Evolutionary conservation across 1,140 invertebrate species (phyloP).

Genomic region (Fopius arisanus): DNA sequence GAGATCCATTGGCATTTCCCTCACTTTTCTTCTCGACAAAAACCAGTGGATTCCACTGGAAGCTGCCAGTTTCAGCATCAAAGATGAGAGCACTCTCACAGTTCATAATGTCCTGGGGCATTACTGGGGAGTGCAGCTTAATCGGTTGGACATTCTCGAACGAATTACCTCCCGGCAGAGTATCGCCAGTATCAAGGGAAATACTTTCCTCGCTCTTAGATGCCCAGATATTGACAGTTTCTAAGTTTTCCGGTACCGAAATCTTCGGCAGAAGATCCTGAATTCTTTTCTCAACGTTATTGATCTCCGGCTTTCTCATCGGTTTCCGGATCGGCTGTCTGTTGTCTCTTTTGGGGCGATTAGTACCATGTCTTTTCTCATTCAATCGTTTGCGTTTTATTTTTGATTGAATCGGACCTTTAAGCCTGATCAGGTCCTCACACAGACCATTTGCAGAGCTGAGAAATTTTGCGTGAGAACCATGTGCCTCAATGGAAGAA

Average conservation of each 20-base stretch:
- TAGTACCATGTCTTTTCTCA: neutral
- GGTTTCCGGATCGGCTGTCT: neutral
- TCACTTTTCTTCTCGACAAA: conserved; percentile 27
- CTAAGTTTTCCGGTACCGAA: neutral
- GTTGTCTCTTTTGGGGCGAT: neutral
- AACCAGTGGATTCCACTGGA: neutral
- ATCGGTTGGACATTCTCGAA: neutral
- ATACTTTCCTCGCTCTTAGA: neutral
- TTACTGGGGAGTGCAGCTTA: neutral
- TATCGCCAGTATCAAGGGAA: neutral
- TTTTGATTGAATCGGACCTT: neutral
- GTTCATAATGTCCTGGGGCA: neutral
- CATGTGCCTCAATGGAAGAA: neutral
- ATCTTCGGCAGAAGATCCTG: neutral
- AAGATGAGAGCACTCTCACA: conserved; percentile 1
- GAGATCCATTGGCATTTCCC: conserved; percentile 34
- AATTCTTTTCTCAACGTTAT: neutral
- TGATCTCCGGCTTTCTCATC: neutral
- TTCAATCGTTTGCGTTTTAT: neutral
- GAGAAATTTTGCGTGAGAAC: neutral
- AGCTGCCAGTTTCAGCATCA: neutral
- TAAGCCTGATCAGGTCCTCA: neutral
- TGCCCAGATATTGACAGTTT: neutral
- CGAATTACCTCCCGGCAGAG: neutral
- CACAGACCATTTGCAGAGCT: neutral